Percentiles rank a stretch among this genome's conserved stretches.
Evolutionary conservation across 2,888 invertebrate genomes (phyloP).

Genomic region (Labia minor): DNA sequence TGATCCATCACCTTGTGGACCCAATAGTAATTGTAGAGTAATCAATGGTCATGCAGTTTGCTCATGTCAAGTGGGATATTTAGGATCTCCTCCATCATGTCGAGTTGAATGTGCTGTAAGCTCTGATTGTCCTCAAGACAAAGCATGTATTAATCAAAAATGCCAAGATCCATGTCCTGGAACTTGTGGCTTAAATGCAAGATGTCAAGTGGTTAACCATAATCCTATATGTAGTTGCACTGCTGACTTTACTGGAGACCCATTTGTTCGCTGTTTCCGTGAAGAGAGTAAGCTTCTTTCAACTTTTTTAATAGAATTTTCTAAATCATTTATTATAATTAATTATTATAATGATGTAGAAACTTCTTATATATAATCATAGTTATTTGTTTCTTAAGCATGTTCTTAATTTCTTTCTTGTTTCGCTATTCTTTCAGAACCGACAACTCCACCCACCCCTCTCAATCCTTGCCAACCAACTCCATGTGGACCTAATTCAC

Average conservation of each 20-base stretch:
- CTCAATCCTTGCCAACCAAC: constrained; percentile 65
- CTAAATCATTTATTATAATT: background rate
- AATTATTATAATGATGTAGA: background rate
- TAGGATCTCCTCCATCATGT: constrained; percentile 53
- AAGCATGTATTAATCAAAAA: constrained; percentile 50
- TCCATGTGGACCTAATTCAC: constrained; percentile 74
- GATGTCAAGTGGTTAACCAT: constrained; percentile 56
- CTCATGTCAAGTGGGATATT: constrained; percentile 48
- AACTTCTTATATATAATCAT: background rate
- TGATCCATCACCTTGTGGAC: constrained; percentile 54
- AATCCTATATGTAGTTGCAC: constrained; percentile 57
- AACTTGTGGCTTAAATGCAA: constrained; percentile 52
- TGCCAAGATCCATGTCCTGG: constrained; percentile 56
- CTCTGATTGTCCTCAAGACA: constrained; percentile 53
- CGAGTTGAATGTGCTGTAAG: constrained; percentile 56
- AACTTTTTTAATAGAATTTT: constrained; percentile 5
- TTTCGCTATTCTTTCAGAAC: constrained; percentile 19
- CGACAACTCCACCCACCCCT: constrained; percentile 36
- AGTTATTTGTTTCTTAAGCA: constrained; percentile 16
- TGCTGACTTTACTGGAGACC: constrained; percentile 52
- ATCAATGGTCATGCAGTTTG: constrained; percentile 52
- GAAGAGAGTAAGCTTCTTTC: constrained; percentile 32
- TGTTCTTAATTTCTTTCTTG: constrained; percentile 17
- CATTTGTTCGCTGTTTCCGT: constrained; percentile 43
- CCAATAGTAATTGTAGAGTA: constrained; percentile 52